Conservation (phyloP, 2,888 invertebrate species). For the Drosophila fulvimacula region DNA sequence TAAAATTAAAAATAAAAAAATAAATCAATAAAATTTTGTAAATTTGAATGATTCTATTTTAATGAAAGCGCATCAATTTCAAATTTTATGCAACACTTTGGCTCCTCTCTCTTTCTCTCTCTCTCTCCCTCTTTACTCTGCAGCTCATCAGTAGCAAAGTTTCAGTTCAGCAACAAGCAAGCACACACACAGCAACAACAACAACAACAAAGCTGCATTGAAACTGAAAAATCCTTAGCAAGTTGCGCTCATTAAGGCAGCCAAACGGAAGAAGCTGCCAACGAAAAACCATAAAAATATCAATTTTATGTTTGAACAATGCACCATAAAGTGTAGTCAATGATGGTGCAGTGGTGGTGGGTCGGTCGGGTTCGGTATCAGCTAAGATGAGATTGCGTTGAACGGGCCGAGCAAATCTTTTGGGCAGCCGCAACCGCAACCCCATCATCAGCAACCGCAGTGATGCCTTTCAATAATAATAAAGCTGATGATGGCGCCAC, state of each 20-base stretch:
- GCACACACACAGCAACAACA: not conserved
- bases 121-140: not conserved
- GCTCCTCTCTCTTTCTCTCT: not conserved
- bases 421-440: slow-evolving; percentile 40
- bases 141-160: slow-evolving; percentile 27
- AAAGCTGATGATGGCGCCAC: slow-evolving; percentile 60
- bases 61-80: slow-evolving; percentile 8
- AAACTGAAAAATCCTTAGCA: slow-evolving; percentile 33
- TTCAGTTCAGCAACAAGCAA: slow-evolving; percentile 12
- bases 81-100: not conserved
- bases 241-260: slow-evolving; percentile 63
- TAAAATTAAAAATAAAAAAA: no score
- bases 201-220: not conserved
- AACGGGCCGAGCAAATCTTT: slow-evolving; percentile 37
- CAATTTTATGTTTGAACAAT: slow-evolving; percentile 70
- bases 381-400: slow-evolving; percentile 46
- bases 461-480: slow-evolving; percentile 65
- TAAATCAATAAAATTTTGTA: not conserved
- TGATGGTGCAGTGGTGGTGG: slow-evolving; percentile 1
- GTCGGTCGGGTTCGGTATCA: not conserved
- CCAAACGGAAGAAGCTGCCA: slow-evolving; percentile 37
- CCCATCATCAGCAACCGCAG: slow-evolving; percentile 33
- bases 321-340: slow-evolving; percentile 53
- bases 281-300: slow-evolving; percentile 58
- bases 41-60: not conserved